Evolutionary conservation across 2,888 invertebrate genomes (phyloP).

Genomic region (Drosophila mercatorum): DNA sequence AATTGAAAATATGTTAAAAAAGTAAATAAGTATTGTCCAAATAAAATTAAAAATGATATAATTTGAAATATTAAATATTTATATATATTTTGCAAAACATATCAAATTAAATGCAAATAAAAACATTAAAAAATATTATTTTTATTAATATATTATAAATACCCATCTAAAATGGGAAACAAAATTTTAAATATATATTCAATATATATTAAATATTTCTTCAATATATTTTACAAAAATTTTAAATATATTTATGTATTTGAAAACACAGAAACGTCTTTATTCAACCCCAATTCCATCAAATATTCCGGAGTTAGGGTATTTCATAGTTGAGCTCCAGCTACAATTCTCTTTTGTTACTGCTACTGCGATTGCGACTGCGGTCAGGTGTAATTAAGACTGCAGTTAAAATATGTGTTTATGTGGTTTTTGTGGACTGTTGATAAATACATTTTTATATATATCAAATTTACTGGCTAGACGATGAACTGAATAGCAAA

Average conservation of each 20-base stretch:
- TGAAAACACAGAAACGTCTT: background rate
- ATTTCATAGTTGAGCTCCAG: background rate
- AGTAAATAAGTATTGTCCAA: no score
- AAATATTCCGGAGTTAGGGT: background rate
- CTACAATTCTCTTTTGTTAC: background rate
- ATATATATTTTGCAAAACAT: no score
- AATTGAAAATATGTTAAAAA: no score
- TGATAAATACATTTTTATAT: slow-evolving; percentile 32
- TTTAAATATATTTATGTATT: background rate
- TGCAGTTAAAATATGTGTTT: slow-evolving; percentile 30
- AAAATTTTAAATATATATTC: background rate
- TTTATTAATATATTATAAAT: no score
- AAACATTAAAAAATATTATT: no score
- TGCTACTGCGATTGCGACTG: slow-evolving; percentile 11
- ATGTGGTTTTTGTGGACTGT: slow-evolving; percentile 25
- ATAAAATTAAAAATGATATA: no score
- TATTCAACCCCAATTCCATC: no score
- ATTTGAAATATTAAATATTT: no score
- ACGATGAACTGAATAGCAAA: slow-evolving; percentile 29
- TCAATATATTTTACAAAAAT: no score
- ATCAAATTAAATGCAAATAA: no score
- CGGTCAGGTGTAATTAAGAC: slow-evolving; percentile 56
- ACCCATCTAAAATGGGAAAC: no score
- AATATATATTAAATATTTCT: no score
- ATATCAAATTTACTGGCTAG: slow-evolving; percentile 33